Percentiles rank a stretch among this genome's conserved stretches.
phyloP scores from a whole-genome alignment of 2,797 vertebrate species.

The Buphagus erythrorhynchus region DNA sequence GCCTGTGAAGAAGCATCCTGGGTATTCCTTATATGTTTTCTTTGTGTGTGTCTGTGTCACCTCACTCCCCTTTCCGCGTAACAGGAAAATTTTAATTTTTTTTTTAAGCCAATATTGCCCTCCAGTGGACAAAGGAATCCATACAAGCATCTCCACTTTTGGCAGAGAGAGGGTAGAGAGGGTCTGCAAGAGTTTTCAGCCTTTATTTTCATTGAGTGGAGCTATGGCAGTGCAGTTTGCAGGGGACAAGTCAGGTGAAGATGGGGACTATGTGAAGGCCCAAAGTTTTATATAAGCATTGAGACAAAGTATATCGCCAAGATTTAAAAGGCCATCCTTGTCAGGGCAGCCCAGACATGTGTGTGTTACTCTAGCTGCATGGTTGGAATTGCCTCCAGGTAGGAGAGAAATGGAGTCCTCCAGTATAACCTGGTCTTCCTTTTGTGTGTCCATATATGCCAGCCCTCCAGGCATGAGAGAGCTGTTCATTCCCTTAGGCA shows the following conservation, averaged over 20 bases:
- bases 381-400: not conserved
- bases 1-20: not conserved
- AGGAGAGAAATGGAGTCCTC: not conserved
- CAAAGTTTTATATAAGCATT: not conserved
- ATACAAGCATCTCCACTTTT: not conserved
- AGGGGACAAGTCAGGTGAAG: not conserved
- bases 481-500: not conserved
- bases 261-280: not conserved
- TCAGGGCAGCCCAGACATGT: not conserved
- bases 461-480: not conserved
- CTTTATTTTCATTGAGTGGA: not conserved
- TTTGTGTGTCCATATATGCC: not conserved
- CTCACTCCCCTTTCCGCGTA: not conserved
- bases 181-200: not conserved
- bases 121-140: constrained; percentile 23
- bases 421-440: not conserved
- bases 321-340: not conserved
- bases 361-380: not conserved
- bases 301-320: not conserved
- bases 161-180: not conserved
- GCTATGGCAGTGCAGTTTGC: not conserved
- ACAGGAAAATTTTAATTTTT: not conserved
- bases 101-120: constrained; percentile 2
- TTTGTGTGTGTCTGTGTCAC: fast-evolving
- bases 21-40: not conserved